A percentile compares a stretch with the other conserved stretches of the same genome.
These are phyloP conservation scores for Drosophila nigrodunni DNA, from an alignment of 1,140 invertebrate genomes.

Conservation along the genomic window DNA sequence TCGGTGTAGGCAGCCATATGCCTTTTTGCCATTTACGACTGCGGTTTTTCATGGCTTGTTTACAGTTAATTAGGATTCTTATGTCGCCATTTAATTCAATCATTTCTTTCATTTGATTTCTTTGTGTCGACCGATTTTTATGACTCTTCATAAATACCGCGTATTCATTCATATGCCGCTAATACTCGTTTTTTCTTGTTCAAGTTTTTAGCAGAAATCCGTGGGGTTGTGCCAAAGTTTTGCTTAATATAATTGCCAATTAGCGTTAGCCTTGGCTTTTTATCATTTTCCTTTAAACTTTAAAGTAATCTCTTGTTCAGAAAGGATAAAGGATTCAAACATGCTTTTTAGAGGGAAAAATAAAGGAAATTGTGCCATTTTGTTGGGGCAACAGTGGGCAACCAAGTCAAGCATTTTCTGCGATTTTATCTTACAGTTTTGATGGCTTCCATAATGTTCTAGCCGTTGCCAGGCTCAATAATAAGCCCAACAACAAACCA, in stretches of 20 bases:
- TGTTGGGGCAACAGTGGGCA: neutral
- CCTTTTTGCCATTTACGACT: slow-evolving; percentile 23
- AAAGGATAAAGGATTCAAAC: neutral
- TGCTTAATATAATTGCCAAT: slow-evolving; percentile 2
- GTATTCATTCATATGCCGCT: slow-evolving; percentile 11
- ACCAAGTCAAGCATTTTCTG: neutral
- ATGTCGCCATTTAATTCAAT: slow-evolving; percentile 73
- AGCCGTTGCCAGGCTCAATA: neutral
- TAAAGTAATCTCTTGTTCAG: too few relatives aligned
- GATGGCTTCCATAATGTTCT: slow-evolving; percentile 3
- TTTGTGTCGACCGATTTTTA: slow-evolving; percentile 30
- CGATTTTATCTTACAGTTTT: slow-evolving; percentile 2
- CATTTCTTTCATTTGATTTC: slow-evolving; percentile 49
- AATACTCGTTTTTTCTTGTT: slow-evolving; percentile 5
- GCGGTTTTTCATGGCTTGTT: slow-evolving; percentile 74
- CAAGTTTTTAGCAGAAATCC: neutral
- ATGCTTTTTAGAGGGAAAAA: neutral
- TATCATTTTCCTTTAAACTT: neutral
- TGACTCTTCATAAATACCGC: slow-evolving; percentile 19
- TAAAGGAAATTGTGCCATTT: neutral
- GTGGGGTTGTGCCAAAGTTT: neutral
- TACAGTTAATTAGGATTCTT: slow-evolving; percentile 80
- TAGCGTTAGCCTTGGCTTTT: neutral
- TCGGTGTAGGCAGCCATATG: slow-evolving; percentile 21
- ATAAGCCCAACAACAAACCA: slow-evolving; percentile 1